Base-by-base conservation (phyloP, 2,113 vertebrate genomes). In the Chaetorhynchus papuensis region DNA sequence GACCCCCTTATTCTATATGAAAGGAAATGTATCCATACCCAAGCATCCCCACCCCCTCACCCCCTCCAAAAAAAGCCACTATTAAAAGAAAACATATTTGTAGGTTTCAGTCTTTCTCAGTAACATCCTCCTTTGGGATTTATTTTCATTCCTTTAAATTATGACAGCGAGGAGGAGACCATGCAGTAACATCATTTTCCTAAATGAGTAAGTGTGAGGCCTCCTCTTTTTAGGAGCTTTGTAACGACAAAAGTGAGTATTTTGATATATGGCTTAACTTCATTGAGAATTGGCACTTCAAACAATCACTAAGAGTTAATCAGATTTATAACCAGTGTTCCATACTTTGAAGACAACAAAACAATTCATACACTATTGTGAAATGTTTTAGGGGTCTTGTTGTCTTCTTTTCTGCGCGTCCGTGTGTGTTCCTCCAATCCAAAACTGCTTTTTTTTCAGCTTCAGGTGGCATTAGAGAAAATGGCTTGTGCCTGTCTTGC, bases 21-120 rank as follows among this genome's bases (percentile, higher is more conserved):
- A 86, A 85, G 28, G 60, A 56, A 83, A 61, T 65, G 7, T 11
- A 35, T 65, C 23, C 9, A 8, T 64, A 66, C 6, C 4, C 28
- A 83, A 76, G 45, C 13, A 24, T 35, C 11, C 2, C 16, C 3
- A 23, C 7, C 3, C 4, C 9, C 4, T 2, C 4, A 26, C 5
- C 26, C 16, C 3, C 41, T 6, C 20, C 23, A 7, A 42, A 11
- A 74, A 50, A 17, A 49, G 13, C 5, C 5, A 3, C 53, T 66
- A n/a, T 75, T 69, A 39, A 84, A 70, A 76, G 33, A 60, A 88
- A 75, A 63, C 2, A 0, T 33, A 41, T 37, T 66, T 87, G 16
- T 37, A 35, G 8, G 22, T 77, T 94, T 83, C 27, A 11, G 9
- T 79, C 89, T 87, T 85, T 53, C 49, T 87, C 57, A 65, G 31